These are phyloP conservation scores for Zoanthus solanderi DNA, from an alignment of 92 coral and sea anemone genomes.

Conservation along the genomic window DNA sequence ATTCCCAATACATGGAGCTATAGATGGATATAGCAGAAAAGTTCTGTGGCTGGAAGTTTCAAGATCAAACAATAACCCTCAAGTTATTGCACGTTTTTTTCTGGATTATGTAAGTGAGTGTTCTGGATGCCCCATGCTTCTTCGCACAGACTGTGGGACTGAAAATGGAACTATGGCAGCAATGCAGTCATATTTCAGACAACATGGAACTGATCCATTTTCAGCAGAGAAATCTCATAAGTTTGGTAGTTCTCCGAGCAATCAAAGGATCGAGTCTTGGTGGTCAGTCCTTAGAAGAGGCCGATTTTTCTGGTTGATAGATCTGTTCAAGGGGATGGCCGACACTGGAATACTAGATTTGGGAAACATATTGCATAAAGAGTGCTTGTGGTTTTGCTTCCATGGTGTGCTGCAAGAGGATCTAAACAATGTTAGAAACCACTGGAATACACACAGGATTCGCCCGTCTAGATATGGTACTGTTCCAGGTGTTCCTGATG, in stretches of 20 bases:
- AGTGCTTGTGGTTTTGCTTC: conserved; percentile 54
- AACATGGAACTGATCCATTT: conserved; percentile 30
- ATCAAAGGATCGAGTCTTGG: conserved; percentile 56
- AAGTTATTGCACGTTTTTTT: neutral
- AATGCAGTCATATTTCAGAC: conserved; percentile 7
- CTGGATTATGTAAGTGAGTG: neutral
- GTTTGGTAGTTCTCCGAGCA: conserved; percentile 47
- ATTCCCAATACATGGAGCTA: conserved; percentile 11
- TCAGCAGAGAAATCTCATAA: conserved; percentile 36
- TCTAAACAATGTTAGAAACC: neutral
- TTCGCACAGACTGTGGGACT: conserved; percentile 4
- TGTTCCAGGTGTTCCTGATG: conserved; percentile 6
- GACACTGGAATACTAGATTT: conserved; percentile 42
- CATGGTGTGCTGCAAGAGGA: neutral
- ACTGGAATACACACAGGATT: conserved; percentile 6
- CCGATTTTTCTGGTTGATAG: conserved; percentile 52
- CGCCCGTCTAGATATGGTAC: conserved; percentile 9
- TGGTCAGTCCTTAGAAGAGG: conserved; percentile 44
- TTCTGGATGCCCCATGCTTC: conserved; percentile 9
- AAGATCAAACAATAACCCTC: conserved; percentile 10
- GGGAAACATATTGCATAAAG: conserved; percentile 46
- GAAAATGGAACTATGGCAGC: conserved; percentile 28
- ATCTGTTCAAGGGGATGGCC: conserved; percentile 47
- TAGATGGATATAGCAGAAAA: conserved; percentile 5
- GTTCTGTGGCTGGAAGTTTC: neutral